Evolutionary conservation across 2,888 invertebrate species (phyloP).

Genomic region (Agrotis puta): DNA sequence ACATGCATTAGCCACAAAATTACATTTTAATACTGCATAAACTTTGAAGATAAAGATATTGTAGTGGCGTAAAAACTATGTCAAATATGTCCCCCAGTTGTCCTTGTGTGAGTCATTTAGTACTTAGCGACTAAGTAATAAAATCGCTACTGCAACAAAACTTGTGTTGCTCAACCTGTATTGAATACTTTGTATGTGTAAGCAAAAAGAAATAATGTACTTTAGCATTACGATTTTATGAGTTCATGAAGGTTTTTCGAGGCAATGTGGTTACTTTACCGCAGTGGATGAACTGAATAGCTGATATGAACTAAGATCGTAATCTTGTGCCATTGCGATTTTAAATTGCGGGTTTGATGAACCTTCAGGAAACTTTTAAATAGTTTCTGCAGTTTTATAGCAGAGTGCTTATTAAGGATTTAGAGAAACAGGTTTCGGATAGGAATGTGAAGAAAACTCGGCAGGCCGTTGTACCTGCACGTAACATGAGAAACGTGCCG

Average conservation of each 20-base stretch:
- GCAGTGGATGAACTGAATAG: constrained; percentile 3
- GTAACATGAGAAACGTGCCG: constrained; percentile 31
- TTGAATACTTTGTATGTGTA: constrained; percentile 43
- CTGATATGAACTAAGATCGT: neutral
- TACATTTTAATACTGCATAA: constrained; percentile 30
- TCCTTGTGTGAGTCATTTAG: constrained; percentile 57
- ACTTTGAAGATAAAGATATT: constrained; percentile 45
- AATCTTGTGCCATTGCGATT: constrained; percentile 7
- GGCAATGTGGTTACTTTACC: constrained; percentile 17
- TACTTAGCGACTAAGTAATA: constrained; percentile 52
- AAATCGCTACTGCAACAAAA: constrained; percentile 51
- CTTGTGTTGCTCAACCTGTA: constrained; percentile 56
- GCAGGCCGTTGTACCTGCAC: constrained; percentile 14
- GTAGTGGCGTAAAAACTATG: constrained; percentile 50
- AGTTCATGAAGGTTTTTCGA: constrained; percentile 41
- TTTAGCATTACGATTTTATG: constrained; percentile 33
- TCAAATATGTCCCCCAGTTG: constrained; percentile 50
- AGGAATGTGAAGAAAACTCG: constrained; percentile 39
- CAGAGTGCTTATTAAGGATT: constrained; percentile 7
- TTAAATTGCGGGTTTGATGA: constrained; percentile 11
- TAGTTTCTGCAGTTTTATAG: constrained; percentile 12
- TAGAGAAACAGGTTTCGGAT: constrained; percentile 20
- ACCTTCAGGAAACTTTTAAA: constrained; percentile 8
- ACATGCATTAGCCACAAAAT: constrained; percentile 20
- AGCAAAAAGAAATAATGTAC: constrained; percentile 49